These are phyloP conservation scores for Eudorcas thomsonii DNA, from an alignment of 2,113 vertebrate genomes.

Conservation along the genomic window DNA sequence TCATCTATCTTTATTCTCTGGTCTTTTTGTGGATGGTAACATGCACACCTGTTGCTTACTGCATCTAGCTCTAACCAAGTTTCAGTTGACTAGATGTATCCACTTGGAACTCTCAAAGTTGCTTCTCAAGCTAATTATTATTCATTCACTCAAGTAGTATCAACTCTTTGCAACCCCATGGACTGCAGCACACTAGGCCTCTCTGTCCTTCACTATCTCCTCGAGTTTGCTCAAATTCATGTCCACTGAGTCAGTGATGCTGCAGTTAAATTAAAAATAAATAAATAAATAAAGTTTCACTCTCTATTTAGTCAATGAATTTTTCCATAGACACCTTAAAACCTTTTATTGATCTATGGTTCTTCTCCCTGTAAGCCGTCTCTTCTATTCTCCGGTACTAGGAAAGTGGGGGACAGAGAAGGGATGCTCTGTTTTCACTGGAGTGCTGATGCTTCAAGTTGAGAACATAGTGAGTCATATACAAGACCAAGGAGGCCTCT, in stretches of 20 bases:
- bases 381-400: background rate
- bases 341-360: background rate
- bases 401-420: background rate
- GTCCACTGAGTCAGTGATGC: background rate
- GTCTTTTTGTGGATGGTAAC: background rate
- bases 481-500: background rate
- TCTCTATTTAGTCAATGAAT: background rate
- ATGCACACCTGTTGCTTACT: accelerated
- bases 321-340: background rate
- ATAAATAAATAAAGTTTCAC: background rate
- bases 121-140: background rate
- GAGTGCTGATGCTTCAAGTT: accelerated
- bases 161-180: background rate
- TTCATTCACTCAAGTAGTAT: background rate
- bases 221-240: background rate
- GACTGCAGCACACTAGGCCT: background rate
- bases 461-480: background rate
- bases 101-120: background rate
- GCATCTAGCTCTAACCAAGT: background rate
- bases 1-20: background rate
- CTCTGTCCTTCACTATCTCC: background rate
- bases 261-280: background rate
- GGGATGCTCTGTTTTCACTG: background rate
- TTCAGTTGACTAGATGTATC: background rate
- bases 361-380: background rate